These are phyloP conservation scores for Pocota personata DNA, from an alignment of 2,888 invertebrate genomes.

Conservation along the genomic window DNA sequence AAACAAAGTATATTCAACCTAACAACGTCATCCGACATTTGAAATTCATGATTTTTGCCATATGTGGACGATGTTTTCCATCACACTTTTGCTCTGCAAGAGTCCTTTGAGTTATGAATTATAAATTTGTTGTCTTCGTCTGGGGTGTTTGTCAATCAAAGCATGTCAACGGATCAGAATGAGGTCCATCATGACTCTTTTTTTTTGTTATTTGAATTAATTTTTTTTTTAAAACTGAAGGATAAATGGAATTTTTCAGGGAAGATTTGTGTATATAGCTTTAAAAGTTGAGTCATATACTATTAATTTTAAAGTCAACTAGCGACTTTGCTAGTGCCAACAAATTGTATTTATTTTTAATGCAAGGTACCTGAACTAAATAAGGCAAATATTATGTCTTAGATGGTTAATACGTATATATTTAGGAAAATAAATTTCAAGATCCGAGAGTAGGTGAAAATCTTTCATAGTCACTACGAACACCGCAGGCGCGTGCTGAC, in stretches of 20 bases:
- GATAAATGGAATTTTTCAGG: neutral
- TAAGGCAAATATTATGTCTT: too few species aligned
- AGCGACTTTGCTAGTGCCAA: too few species aligned
- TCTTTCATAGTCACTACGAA: too few species aligned
- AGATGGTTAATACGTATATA: too few species aligned
- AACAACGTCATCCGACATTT: conserved; percentile 49
- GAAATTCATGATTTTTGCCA: conserved; percentile 55
- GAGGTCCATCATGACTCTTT: conserved; percentile 19
- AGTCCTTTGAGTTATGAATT: conserved; percentile 46
- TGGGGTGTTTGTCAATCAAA: conserved; percentile 49
- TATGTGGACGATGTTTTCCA: conserved; percentile 47
- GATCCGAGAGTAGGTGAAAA: too few species aligned
- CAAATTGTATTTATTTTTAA: too few species aligned
- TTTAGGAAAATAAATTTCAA: too few species aligned
- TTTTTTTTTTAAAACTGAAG: neutral
- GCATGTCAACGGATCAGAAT: conserved; percentile 34
- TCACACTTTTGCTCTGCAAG: conserved; percentile 9
- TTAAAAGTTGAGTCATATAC: too few species aligned
- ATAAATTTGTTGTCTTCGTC: conserved; percentile 44
- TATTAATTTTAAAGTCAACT: too few species aligned
- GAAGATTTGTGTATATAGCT: too few species aligned
- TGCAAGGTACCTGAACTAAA: too few species aligned
- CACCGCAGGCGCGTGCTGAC: too few species aligned
- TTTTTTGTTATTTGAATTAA: neutral
- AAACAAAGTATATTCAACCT: conserved; percentile 54